phyloP scores from a whole-genome alignment of 1,140 invertebrate species.

The Drosophila suzukii region DNA sequence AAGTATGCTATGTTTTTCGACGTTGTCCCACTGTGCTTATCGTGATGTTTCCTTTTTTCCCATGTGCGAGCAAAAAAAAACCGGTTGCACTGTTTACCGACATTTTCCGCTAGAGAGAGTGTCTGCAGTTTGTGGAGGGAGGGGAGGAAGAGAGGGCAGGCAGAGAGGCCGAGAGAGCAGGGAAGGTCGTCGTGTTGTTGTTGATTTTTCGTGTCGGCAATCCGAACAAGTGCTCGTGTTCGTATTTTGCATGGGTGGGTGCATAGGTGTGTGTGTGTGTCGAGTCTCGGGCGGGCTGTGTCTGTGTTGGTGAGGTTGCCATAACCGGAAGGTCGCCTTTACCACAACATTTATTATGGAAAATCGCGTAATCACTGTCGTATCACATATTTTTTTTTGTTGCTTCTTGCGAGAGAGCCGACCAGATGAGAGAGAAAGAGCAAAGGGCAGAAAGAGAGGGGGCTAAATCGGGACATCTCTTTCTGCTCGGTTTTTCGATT shows the following conservation, averaged over 20 bases:
- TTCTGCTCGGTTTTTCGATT: conserved; percentile 40
- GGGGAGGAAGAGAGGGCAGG: conserved; percentile 7
- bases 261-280: neutral
- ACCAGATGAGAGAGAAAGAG: neutral
- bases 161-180: conserved; percentile 30
- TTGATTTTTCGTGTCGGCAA: conserved; percentile 58
- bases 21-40: conserved; percentile 38
- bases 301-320: conserved; percentile 41
- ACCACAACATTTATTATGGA: conserved; percentile 83
- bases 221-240: conserved; percentile 68
- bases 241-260: neutral
- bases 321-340: conserved; percentile 83
- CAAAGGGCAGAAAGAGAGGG: neutral
- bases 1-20: conserved; percentile 33
- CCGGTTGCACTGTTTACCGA: conserved; percentile 81
- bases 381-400: conserved; percentile 67
- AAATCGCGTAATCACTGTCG: conserved; percentile 83
- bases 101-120: conserved; percentile 68
- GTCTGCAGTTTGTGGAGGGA: conserved; percentile 11
- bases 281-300: conserved; percentile 9
- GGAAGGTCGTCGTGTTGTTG: conserved; percentile 71
- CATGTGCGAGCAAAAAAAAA: conserved; percentile 57
- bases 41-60: conserved; percentile 16
- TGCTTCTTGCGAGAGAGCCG: conserved; percentile 21
- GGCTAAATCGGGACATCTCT: conserved; percentile 5